phyloP scores from a whole-genome alignment of 2,113 vertebrate species.

The Amphiprion percula region DNA sequence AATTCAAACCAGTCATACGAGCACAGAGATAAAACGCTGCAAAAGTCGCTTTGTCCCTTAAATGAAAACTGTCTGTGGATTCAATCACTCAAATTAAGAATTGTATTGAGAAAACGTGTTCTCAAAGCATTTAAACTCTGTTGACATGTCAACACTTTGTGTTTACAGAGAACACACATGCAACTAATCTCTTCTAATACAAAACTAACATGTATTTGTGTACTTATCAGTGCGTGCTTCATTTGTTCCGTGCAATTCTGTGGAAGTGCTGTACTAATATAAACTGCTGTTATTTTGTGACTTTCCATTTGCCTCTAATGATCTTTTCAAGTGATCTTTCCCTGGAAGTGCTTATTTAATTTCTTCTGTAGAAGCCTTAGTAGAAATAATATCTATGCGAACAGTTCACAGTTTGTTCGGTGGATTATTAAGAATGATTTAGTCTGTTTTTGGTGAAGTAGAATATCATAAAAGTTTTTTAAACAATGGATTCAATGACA shows the following conservation, averaged over 20 bases:
- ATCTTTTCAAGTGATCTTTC: neutral
- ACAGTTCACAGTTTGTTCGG: constrained; percentile 12
- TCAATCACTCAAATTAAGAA: neutral
- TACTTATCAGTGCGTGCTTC: neutral
- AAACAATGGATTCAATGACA: too few species aligned
- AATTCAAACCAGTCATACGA: constrained; percentile 24
- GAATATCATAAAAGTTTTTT: neutral
- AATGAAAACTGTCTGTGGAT: constrained; percentile 3
- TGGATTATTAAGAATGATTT: constrained; percentile 1
- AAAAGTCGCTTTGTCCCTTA: constrained; percentile 2
- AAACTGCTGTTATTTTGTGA: neutral
- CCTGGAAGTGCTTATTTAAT: neutral
- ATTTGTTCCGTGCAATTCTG: neutral
- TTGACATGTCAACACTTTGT: constrained; percentile 2
- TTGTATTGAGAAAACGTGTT: constrained; percentile 48
- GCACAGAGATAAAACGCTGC: neutral
- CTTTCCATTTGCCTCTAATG: neutral
- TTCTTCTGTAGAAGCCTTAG: neutral
- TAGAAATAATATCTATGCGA: neutral
- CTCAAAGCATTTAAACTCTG: constrained; percentile 19
- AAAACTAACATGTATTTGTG: constrained; percentile 24
- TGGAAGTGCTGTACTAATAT: constrained; percentile 4
- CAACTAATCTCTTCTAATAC: constrained; percentile 35
- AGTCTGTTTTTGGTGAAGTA: constrained; percentile 1
- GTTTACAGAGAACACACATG: constrained; percentile 23